Conservation (phyloP, 2,113 vertebrate species). For the Seriola quinqueradiata region DNA sequence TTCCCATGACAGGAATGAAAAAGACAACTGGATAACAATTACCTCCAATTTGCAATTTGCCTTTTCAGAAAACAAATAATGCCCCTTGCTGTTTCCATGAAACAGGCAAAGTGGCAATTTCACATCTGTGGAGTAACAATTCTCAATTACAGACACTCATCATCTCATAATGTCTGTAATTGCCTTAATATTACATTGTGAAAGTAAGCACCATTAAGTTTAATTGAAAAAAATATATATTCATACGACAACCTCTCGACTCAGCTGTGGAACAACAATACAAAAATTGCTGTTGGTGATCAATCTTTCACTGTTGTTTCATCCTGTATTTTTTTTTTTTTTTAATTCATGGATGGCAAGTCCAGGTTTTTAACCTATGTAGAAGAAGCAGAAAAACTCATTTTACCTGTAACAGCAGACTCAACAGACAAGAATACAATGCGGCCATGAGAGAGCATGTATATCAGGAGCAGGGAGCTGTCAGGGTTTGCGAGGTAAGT, state of each 20-base stretch:
- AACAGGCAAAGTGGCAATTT: conserved; percentile 73
- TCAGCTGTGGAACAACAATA: neutral
- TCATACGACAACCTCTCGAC: conserved; percentile 19
- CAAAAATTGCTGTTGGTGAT: neutral
- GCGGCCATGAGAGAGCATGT: neutral
- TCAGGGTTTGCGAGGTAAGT: too few relatives aligned
- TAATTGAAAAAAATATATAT: conserved; percentile 8
- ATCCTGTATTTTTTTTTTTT: neutral
- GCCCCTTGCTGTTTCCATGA: conserved; percentile 57
- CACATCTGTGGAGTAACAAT: conserved; percentile 59
- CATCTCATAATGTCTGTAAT: conserved; percentile 69
- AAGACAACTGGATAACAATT: conserved; percentile 48
- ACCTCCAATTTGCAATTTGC: conserved; percentile 60
- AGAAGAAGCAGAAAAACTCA: neutral
- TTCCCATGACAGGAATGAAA: conserved; percentile 34
- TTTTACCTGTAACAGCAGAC: neutral
- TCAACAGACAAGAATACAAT: neutral
- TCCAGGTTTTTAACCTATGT: neutral
- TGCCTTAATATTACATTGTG: conserved; percentile 64
- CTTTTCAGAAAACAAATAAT: conserved; percentile 57
- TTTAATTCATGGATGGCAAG: conserved; percentile 19
- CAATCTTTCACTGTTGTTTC: neutral
- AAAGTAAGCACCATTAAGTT: conserved; percentile 45
- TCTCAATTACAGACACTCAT: conserved; percentile 67
- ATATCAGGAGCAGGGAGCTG: neutral